Base-by-base conservation (phyloP, 2,797 vertebrate species). In the Intellagama lesueurii region DNA sequence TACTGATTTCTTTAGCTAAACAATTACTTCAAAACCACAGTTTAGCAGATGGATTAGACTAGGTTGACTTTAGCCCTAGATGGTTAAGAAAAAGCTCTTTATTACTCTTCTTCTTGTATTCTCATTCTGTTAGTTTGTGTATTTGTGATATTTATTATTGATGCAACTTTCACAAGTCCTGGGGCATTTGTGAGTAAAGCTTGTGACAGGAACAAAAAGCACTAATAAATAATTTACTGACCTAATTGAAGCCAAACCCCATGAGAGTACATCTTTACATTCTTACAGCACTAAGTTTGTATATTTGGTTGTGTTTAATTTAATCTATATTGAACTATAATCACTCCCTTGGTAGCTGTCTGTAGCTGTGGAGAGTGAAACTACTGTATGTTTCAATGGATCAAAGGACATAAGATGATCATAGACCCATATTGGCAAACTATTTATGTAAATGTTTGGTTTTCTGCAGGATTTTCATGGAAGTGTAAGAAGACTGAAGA, bases 191-290 rank as follows among this genome's bases (percentile, higher is more conserved):
- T 81, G 35, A 92, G 86, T 89, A 89, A 89, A 78, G 7, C 19
- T 70, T 88, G 44, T 91, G 80, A 91, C 87, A 88, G 68, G 11
- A 86, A 81, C 2, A 82, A 90, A 87, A 91, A 91, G 0, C 2
- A 28, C 12, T 64, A 52, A 91, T 93, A 88, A 93, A 95, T 90
- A 91, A 89, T 89, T 40, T 70, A 88, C 56, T 9, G 68, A 2
- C 9, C 83, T 89, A 91, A 91, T 88, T 86, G 64, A 30, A 91
- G 70, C 12, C 6, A 89, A 87, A 5, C 0, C 75, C 66, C 79
- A 0, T 7, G 1, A 79, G 78, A 2, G 0, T 78, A 87, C 0
- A n/a, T 87, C 78, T 60, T 44, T 35, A 24, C 87, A 83, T 70
- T 94, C 78, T 49, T 84, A 68, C 88, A 90, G 86, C 5, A 86